Evolutionary conservation across 2,113 vertebrate genomes (phyloP).

Genomic region (Crotophaga sulcirostris): DNA sequence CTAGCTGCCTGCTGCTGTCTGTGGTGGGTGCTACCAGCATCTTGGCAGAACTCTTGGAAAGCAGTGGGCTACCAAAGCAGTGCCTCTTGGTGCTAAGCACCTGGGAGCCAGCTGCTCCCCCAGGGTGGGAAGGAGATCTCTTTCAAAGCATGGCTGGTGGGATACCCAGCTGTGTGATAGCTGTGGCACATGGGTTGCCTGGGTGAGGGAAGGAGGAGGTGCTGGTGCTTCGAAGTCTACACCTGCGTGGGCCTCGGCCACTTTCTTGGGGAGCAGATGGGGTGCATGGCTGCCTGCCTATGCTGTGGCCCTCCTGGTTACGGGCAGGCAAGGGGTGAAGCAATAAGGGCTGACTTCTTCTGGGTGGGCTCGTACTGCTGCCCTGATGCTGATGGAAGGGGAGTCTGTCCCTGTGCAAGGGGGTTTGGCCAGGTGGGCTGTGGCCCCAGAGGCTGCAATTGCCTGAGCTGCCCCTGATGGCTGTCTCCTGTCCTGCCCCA

Average conservation of each 20-base stretch:
- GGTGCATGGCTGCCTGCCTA: neutral
- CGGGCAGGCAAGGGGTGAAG: neutral
- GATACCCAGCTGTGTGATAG: fast-evolving
- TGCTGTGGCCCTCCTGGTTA: neutral
- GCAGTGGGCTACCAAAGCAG: neutral
- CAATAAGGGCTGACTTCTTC: neutral
- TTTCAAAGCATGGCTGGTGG: neutral
- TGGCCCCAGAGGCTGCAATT: neutral
- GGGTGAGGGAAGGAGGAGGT: neutral
- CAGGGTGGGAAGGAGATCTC: neutral
- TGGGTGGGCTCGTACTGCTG: neutral
- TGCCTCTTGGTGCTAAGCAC: neutral
- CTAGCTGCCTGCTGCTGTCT: neutral
- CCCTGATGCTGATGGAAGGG: neutral
- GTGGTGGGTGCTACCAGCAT: neutral
- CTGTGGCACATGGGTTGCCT: fast-evolving
- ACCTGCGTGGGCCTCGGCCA: fast-evolving
- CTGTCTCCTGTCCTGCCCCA: neutral
- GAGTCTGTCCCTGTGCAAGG: neutral
- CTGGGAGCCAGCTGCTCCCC: neutral
- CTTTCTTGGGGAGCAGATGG: neutral
- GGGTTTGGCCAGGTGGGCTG: neutral
- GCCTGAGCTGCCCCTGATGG: neutral
- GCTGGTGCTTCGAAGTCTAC: neutral
- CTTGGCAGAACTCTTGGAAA: neutral